Evolutionary conservation across 2,113 vertebrate genomes (phyloP).

Genomic region (Melanerpes formicivorus): DNA sequence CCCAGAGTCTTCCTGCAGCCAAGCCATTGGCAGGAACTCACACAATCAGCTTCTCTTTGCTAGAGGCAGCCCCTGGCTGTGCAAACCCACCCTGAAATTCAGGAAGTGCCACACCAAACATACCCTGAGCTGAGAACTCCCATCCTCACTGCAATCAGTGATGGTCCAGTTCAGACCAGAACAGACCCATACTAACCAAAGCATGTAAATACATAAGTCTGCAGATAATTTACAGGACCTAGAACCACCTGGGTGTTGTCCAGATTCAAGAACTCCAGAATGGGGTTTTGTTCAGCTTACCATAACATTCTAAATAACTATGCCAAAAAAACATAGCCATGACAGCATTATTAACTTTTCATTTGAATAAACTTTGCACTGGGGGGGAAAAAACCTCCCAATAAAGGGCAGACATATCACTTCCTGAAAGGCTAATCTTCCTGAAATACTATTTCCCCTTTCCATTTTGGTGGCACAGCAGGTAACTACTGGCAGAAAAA

Average conservation of each 20-base stretch:
- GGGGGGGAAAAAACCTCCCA: neutral
- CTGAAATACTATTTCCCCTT: neutral
- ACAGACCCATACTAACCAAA: neutral
- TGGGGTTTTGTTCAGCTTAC: neutral
- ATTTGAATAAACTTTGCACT: neutral
- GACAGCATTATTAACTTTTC: accelerated
- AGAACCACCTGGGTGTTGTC: neutral
- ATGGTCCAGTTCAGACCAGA: too few species aligned
- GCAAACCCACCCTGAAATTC: too few species aligned
- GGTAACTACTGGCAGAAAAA: neutral
- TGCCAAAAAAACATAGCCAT: neutral
- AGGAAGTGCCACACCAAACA: too few species aligned
- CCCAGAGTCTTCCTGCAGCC: too few species aligned
- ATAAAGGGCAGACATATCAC: neutral
- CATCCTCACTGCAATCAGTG: too few species aligned
- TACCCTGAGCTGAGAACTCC: too few species aligned
- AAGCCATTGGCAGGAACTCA: too few species aligned
- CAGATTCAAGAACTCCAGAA: neutral
- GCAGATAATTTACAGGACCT: neutral
- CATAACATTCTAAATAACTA: neutral
- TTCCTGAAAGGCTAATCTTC: neutral
- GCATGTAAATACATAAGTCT: accelerated
- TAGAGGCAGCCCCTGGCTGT: too few species aligned
- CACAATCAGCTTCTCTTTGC: too few species aligned
- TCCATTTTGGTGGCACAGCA: neutral